phyloP scores from a whole-genome alignment of 37 sponge, comb jelly and placozoan species.

The Eunapius fragilis region DNA sequence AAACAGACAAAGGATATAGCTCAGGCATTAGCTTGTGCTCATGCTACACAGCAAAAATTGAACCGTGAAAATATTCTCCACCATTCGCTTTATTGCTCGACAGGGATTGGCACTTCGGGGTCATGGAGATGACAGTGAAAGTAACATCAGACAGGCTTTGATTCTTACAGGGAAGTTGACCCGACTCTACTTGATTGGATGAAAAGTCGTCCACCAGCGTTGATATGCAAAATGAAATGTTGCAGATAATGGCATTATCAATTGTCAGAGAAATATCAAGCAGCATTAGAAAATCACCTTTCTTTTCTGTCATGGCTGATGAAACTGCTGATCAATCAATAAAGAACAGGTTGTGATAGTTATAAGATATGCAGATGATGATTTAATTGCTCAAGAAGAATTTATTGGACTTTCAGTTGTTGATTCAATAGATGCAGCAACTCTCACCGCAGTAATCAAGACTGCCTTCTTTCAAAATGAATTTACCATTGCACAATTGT shows the following conservation, averaged over 20 bases:
- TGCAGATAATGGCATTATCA: conserved; percentile 45
- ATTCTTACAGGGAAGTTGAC: conserved; percentile 47
- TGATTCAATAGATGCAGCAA: conserved; percentile 8
- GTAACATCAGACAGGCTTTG: conserved; percentile 57
- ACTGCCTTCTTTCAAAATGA: conserved; percentile 24
- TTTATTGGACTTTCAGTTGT: conserved; percentile 46
- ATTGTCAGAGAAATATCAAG: conserved; percentile 22
- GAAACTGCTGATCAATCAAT: conserved; percentile 37
- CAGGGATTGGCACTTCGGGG: conserved; percentile 50
- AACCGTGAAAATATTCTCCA: neutral
- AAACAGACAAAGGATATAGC: neutral
- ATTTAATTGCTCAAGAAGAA: conserved; percentile 34
- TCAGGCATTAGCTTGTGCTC: neutral
- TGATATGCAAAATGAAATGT: conserved; percentile 64
- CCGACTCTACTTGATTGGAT: conserved; percentile 34
- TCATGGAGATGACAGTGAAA: conserved; percentile 23
- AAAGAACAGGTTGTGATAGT: conserved; percentile 45
- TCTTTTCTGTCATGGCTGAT: conserved; percentile 43
- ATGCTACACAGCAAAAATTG: neutral
- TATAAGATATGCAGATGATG: conserved; percentile 39
- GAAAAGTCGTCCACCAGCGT: conserved; percentile 58
- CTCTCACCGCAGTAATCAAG: conserved; percentile 28
- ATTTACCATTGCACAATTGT: conserved; percentile 52
- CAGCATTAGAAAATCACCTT: conserved; percentile 7
- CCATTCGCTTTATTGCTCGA: conserved; percentile 20